phyloP scores from a whole-genome alignment of 1,140 invertebrate species.

The Dendrolimus kikuchii region DNA sequence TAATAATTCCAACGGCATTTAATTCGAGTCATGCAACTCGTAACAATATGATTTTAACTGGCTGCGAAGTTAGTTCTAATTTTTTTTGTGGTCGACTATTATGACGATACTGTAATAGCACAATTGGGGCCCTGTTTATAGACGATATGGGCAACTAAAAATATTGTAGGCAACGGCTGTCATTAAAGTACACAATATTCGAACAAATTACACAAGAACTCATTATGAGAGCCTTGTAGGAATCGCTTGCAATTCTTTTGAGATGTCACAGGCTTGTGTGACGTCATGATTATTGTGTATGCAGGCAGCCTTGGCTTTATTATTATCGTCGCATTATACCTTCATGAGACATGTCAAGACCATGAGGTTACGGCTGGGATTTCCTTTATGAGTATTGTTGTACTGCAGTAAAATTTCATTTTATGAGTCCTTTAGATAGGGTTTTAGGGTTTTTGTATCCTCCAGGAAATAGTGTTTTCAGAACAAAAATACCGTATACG shows the following conservation, averaged over 20 bases:
- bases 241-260: conserved; percentile 22
- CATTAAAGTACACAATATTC: background rate
- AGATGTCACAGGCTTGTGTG: conserved; percentile 16
- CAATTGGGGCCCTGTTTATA: too few relatives aligned
- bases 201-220: background rate
- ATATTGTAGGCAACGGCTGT: background rate
- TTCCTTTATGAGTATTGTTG: conserved; percentile 2
- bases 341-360: background rate
- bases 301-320: conserved; percentile 12
- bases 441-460: too few relatives aligned
- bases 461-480: too few relatives aligned
- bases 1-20: too few relatives aligned
- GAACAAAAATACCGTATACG: too few relatives aligned
- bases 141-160: too few relatives aligned
- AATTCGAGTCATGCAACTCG: too few relatives aligned
- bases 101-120: too few relatives aligned
- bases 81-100: too few relatives aligned
- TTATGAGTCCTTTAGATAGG: background rate
- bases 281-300: conserved; percentile 13
- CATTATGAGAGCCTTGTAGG: background rate
- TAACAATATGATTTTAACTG: too few relatives aligned
- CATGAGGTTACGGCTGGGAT: too few relatives aligned
- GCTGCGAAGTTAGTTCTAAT: too few relatives aligned
- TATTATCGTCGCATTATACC: conserved; percentile 16
- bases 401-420: conserved; percentile 1